phyloP scores from a whole-genome alignment of 2,888 invertebrate species.

The Stenchaetothrips biformis region DNA sequence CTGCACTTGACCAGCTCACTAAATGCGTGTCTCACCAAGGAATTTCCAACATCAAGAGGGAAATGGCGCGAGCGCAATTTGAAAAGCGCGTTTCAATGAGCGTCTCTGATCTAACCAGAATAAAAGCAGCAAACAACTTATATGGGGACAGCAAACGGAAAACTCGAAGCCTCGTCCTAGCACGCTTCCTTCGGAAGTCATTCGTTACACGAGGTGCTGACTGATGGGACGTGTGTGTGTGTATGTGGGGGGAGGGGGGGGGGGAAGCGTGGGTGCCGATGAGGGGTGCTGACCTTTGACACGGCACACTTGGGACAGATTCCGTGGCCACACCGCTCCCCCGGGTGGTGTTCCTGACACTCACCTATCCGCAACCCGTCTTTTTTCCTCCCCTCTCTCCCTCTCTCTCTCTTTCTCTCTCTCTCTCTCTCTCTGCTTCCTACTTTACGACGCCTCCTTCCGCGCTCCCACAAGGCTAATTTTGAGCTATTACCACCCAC shows the following conservation, averaged over 20 bases:
- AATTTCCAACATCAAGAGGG: too few relatives aligned
- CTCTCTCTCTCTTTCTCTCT: background rate
- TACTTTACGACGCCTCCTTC: constrained; percentile 1
- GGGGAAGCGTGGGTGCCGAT: too few relatives aligned
- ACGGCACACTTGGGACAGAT: constrained; percentile 16
- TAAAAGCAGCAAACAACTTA: too few relatives aligned
- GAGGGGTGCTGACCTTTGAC: background rate
- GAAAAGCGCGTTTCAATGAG: too few relatives aligned
- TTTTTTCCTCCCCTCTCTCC: background rate
- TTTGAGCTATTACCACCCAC: background rate
- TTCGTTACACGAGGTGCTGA: constrained; percentile 2
- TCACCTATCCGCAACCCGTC: background rate
- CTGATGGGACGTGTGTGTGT: background rate
- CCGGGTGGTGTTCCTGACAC: background rate
- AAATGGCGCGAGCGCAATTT: too few relatives aligned
- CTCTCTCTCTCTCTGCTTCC: background rate
- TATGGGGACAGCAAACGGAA: too few relatives aligned
- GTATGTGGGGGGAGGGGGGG: too few relatives aligned
- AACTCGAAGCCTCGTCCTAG: background rate
- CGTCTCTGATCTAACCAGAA: too few relatives aligned
- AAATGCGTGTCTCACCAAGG: too few relatives aligned
- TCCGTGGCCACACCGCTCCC: background rate
- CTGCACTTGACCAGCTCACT: too few relatives aligned
- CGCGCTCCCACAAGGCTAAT: constrained; percentile 19
- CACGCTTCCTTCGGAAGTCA: background rate